Percentiles rank a stretch among this genome's conserved stretches.
Evolutionary conservation across 2,888 invertebrate species (phyloP).

Genomic region (Perizoma flavofasciatum): DNA sequence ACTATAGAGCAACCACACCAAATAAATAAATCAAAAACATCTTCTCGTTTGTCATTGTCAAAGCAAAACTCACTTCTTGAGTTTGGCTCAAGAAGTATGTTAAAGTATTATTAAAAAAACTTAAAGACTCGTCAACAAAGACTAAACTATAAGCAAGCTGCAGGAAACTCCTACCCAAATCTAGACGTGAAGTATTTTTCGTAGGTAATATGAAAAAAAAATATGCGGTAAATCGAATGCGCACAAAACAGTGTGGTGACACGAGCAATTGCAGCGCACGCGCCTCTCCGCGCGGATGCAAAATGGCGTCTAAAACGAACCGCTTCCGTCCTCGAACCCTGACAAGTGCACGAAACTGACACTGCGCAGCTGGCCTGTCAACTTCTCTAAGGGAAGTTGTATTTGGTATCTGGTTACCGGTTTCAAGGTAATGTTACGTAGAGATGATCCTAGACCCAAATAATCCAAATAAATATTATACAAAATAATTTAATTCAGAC

Average conservation of each 20-base stretch:
- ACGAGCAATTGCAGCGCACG: conserved; percentile 36
- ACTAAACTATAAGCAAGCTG: no score
- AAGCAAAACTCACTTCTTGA: no score
- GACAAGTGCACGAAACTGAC: conserved; percentile 47
- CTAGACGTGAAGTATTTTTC: no score
- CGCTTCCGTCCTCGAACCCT: conserved; percentile 44
- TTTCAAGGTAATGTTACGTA: background rate
- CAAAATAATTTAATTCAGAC: no score
- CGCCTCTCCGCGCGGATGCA: conserved; percentile 38
- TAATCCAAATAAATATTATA: background rate
- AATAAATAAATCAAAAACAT: no score
- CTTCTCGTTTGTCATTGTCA: no score
- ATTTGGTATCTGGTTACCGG: background rate
- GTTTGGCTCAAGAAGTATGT: no score
- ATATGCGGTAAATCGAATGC: conserved; percentile 2
- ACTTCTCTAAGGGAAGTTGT: conserved; percentile 7
- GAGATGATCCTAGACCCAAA: background rate
- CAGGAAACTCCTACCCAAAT: no score
- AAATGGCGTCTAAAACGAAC: conserved; percentile 47
- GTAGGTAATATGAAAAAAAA: background rate
- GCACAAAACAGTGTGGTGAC: conserved; percentile 14
- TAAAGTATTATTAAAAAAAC: no score
- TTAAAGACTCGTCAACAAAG: no score
- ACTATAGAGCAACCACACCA: no score
- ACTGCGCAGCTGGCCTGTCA: conserved; percentile 25